phyloP scores from a whole-genome alignment of 2,888 invertebrate genomes.

The Lysandra coridon region DNA sequence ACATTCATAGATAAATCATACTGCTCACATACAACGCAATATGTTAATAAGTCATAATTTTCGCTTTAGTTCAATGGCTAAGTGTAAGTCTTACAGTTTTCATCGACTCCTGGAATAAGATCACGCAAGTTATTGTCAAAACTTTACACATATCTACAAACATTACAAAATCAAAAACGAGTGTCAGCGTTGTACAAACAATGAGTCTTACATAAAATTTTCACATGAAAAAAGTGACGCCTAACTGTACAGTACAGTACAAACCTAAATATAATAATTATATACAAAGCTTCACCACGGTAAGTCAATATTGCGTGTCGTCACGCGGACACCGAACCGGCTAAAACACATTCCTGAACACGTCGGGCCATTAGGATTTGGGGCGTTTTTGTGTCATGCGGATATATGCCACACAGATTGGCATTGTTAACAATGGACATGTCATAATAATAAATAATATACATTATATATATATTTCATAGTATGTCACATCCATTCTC shows the following conservation, averaged over 20 bases:
- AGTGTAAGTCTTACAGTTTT: constrained; percentile 14
- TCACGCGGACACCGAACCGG: constrained; percentile 57
- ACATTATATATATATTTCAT: too few relatives aligned
- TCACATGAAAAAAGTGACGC: constrained; percentile 37
- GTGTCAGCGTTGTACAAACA: constrained; percentile 31
- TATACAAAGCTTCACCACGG: constrained; percentile 72
- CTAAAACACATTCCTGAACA: constrained; percentile 33
- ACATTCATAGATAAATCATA: background rate
- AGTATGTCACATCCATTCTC: too few relatives aligned
- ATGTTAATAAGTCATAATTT: background rate
- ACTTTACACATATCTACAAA: constrained; percentile 73
- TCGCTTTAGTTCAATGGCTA: background rate
- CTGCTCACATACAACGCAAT: background rate
- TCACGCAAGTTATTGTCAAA: constrained; percentile 73
- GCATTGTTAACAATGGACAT: too few relatives aligned
- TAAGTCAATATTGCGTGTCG: constrained; percentile 55
- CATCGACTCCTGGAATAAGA: constrained; percentile 37
- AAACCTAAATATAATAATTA: constrained; percentile 72
- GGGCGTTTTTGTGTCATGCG: background rate
- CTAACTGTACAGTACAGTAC: constrained; percentile 68
- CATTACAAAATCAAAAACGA: constrained; percentile 44
- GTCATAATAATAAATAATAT: too few relatives aligned
- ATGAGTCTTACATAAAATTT: constrained; percentile 43
- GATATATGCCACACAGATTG: background rate
- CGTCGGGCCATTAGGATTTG: background rate